These are phyloP conservation scores for Drosophila stalkeri DNA, from an alignment of 2,888 invertebrate genomes.

Conservation along the genomic window DNA sequence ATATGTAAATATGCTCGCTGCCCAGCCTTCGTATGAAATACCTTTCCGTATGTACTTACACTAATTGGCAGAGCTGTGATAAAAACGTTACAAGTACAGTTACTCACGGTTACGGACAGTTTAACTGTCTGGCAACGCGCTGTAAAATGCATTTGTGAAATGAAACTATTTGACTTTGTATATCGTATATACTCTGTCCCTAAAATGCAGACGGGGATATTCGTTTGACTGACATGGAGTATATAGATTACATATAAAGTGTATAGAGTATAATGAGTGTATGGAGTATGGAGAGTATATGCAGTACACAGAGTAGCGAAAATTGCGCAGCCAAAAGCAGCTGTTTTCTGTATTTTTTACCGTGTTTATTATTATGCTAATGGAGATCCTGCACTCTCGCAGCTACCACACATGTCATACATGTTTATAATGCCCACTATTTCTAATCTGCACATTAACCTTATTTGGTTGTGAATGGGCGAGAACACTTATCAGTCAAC, in stretches of 20 bases:
- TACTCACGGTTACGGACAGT: conserved; percentile 5
- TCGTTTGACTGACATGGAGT: neutral
- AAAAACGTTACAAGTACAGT: conserved; percentile 19
- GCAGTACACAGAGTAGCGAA: neutral
- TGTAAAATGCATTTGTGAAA: conserved; percentile 10
- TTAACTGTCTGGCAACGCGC: conserved; percentile 16
- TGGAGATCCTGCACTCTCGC: conserved; percentile 33
- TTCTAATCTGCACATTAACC: conserved; percentile 41
- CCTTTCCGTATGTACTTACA: neutral
- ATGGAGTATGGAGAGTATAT: neutral
- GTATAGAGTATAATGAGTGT: neutral
- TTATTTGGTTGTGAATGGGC: conserved; percentile 19
- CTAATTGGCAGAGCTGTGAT: conserved; percentile 4
- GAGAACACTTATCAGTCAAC: conserved; percentile 41
- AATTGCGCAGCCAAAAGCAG: neutral
- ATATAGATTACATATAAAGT: neutral
- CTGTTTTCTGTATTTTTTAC: neutral
- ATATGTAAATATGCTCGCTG: no score
- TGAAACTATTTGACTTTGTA: conserved; percentile 14
- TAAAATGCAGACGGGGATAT: neutral
- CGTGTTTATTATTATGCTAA: conserved; percentile 26
- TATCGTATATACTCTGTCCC: neutral
- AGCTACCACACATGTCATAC: conserved; percentile 23
- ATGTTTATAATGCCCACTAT: conserved; percentile 36
- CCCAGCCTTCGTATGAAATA: no score